These are phyloP conservation scores for Odontomachus brunneus DNA, from an alignment of 1,140 invertebrate species.

Conservation along the genomic window DNA sequence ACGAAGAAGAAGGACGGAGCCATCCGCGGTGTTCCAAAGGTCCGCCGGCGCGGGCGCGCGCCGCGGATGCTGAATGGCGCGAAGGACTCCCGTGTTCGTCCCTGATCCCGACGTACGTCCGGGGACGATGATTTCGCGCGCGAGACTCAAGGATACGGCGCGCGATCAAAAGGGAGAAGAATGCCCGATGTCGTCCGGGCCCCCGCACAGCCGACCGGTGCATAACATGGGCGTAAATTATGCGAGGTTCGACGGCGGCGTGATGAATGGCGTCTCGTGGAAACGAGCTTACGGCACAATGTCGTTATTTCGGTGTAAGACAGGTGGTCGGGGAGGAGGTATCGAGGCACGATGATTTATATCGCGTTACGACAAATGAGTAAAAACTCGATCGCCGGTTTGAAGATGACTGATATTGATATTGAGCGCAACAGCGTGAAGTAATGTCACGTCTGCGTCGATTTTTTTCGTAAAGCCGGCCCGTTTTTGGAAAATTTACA, in stretches of 20 bases:
- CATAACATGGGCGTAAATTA: background rate
- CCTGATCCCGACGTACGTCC: constrained; percentile 26
- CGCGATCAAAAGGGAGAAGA: constrained; percentile 6
- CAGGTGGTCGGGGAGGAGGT: background rate
- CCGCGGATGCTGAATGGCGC: constrained; percentile 20
- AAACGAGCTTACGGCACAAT: background rate
- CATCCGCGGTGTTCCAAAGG: constrained; percentile 55
- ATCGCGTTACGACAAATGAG: too few species aligned
- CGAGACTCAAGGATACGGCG: constrained; percentile 28
- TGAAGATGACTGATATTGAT: too few species aligned
- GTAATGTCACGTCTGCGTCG: too few species aligned
- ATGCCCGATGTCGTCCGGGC: background rate
- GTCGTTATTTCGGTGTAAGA: constrained; percentile 5
- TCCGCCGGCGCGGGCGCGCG: constrained; percentile 39
- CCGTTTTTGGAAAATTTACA: too few species aligned
- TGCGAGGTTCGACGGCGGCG: background rate
- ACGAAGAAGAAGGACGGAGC: constrained; percentile 56
- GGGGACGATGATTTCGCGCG: constrained; percentile 25
- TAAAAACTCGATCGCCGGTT: too few species aligned
- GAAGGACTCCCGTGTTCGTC: constrained; percentile 56
- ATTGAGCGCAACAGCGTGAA: too few species aligned
- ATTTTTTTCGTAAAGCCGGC: too few species aligned
- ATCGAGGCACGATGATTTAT: background rate
- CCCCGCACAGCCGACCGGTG: background rate
- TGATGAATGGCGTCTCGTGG: background rate